phyloP scores from a whole-genome alignment of 2,888 invertebrate species.

The Amaurobius ferox region DNA sequence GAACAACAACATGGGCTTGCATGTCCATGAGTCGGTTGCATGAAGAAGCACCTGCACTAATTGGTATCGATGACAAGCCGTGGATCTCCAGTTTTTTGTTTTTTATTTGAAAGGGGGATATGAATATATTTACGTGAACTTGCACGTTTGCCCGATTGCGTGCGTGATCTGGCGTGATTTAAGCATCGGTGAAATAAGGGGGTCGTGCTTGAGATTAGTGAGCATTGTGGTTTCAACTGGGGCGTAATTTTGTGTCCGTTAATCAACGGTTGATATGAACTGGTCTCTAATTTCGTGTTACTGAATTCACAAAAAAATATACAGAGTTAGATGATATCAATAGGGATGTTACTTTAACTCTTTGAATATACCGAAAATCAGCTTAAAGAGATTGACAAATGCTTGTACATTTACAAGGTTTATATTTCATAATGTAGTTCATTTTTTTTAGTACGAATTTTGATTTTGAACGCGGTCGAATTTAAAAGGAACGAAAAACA shows the following conservation, averaged over 20 bases:
- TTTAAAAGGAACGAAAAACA: too few species aligned
- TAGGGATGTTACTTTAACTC: too few species aligned
- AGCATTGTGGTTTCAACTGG: not conserved
- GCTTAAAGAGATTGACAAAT: too few species aligned
- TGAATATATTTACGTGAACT: not conserved
- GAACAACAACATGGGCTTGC: slow-evolving; percentile 22
- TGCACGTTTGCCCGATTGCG: not conserved
- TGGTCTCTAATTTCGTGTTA: not conserved
- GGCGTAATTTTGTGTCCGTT: not conserved
- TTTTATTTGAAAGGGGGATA: not conserved
- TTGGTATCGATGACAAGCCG: slow-evolving; percentile 1
- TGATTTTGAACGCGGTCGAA: too few species aligned
- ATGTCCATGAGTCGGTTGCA: not conserved
- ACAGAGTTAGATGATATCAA: too few species aligned
- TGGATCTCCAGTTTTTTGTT: not conserved
- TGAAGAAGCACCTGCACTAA: slow-evolving; percentile 18
- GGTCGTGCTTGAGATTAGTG: not conserved
- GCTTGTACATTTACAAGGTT: too few species aligned
- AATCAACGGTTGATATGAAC: not conserved
- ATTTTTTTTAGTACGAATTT: too few species aligned
- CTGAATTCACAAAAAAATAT: too few species aligned
- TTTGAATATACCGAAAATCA: too few species aligned
- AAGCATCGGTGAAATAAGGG: not conserved
- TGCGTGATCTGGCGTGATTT: slow-evolving; percentile 13
- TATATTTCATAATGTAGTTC: too few species aligned